Base-by-base conservation (phyloP, 2,888 invertebrate genomes). In the Ormyrus nitidulus region DNA sequence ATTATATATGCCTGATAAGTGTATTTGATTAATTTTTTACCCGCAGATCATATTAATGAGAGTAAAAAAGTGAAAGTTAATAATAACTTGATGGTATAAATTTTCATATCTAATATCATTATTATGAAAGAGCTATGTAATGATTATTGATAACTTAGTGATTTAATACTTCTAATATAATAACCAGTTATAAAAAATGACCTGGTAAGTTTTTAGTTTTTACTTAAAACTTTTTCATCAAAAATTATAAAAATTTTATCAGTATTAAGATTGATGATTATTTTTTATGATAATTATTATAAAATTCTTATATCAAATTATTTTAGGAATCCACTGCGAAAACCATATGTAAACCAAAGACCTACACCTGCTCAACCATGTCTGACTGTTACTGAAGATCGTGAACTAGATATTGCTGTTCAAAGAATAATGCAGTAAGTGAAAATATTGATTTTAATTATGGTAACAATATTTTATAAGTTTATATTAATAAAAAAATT, bases 381-480 rank as follows among this genome's bases (percentile, higher is more conserved):
- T 51, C 82, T 91, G 66, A 84, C 89, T 11, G 82, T 86, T 61
- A 79, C 82, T 0, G 90, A 91, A 71, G 91, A 91, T 70, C 84
- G 88, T 76, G 88, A 90, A 6, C 81, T 91, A 53, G 90, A 90
- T 80, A 79, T 88, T 46, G 85, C 88, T 6, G 91, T 91, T 49
- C 88, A 89, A 81, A 88, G 87, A 82, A 86, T 91, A 2, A 90
- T 90, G 62, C 86, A 89, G 91, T 91, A 86, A 78, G 85, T 84
- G 69, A 56, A 68, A 54, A 51, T 54, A 48, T 72, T 65, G 49
- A 48, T 56, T 34, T 48, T 59, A 7, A 46, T 66, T 49, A 69
- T 53, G 64, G 44, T 56, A 56, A 66, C 19, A 51, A 66, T 61
- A 58, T 56, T 74, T 66, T 62, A 62, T 19, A 19, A 19, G 19